These are phyloP conservation scores for Reticulitermes lucifugus DNA, from an alignment of 2,888 invertebrate species.

Conservation along the genomic window DNA sequence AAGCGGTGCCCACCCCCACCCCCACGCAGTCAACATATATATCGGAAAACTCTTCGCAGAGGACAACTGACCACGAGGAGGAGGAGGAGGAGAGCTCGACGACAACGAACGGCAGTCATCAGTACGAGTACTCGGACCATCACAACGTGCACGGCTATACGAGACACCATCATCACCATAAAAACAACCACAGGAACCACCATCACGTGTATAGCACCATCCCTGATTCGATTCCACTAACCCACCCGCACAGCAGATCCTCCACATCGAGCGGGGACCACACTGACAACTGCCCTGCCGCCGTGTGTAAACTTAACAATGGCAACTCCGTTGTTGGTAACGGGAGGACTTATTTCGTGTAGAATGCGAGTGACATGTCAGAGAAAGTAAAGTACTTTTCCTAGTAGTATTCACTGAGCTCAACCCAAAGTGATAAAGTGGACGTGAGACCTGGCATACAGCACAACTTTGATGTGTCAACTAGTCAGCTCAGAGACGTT, in stretches of 20 bases:
- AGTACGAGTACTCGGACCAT: constrained; percentile 69
- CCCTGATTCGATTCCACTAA: constrained; percentile 48
- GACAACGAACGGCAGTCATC: constrained; percentile 68
- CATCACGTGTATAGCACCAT: constrained; percentile 55
- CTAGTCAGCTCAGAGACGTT: constrained; percentile 31
- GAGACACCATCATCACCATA: constrained; percentile 17
- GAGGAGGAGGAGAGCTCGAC: constrained; percentile 62
- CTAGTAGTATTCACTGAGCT: neutral
- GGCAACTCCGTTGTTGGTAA: neutral
- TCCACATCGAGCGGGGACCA: constrained; percentile 24
- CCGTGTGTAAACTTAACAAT: constrained; percentile 24
- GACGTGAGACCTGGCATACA: neutral
- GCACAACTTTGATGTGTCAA: constrained; percentile 20
- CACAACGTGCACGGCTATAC: constrained; percentile 35
- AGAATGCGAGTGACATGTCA: constrained; percentile 14
- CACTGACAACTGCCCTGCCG: constrained; percentile 13
- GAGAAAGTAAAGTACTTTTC: neutral
- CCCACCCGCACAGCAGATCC: constrained; percentile 54
- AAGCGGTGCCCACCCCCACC: constrained; percentile 68
- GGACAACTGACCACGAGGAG: constrained; percentile 69
- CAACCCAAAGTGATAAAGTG: constrained; percentile 8
- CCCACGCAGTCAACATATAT: constrained; percentile 73
- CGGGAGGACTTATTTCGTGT: constrained; percentile 52
- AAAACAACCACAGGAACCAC: constrained; percentile 20
- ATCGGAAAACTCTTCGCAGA: constrained; percentile 61